Base-by-base conservation (phyloP, 2,797 vertebrate species). In the Staurois parvus region DNA sequence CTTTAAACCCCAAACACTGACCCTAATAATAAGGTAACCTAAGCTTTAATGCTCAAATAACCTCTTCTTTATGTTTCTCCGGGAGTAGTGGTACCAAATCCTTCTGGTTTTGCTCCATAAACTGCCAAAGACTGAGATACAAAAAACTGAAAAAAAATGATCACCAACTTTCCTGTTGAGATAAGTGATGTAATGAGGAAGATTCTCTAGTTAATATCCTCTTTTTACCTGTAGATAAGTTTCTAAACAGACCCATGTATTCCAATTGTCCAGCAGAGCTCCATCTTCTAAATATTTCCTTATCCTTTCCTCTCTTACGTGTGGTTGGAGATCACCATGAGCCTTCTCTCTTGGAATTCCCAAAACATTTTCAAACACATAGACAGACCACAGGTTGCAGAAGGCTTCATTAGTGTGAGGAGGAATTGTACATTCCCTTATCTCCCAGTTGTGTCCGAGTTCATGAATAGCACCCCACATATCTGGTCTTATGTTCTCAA, bases 331-430 rank as follows among this genome's bases (percentile, higher is more conserved):
- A 0, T 82, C 88, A 3, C 62, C 34, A 0, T 92, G 90, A 30
- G 88, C 90, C 0, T 87, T 85, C 3, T 84, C 67, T 42, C 91
- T 88, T 9, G 90, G 88, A 42, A 91, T 91, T 59, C 84, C 85
- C 87, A 93, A 29, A 21, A 92, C 89, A 0, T 88, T 89, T 48
- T 92, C 90, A 0, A 91, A 89, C 13, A 92, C 86, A 0, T 90
- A 93, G 52, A 92, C 87, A 52, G 91, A 90, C 90, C 91, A 93
- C 62, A 91, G 87, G 70, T 87, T 93, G 87, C 88, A 90, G 76
- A 88, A 91, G 81, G 89, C 90, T 74, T 93, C 83, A 0, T 78
- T 88, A 72, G 90, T 90, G 66, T 92, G 91, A 0, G 89, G 91
- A 0, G 82, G 82, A 84, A 94, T 88, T 2, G 91, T 88, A 90